Evolutionary conservation across 2,113 vertebrate species (phyloP).

Genomic region (Ailuropoda melanoleuca): DNA sequence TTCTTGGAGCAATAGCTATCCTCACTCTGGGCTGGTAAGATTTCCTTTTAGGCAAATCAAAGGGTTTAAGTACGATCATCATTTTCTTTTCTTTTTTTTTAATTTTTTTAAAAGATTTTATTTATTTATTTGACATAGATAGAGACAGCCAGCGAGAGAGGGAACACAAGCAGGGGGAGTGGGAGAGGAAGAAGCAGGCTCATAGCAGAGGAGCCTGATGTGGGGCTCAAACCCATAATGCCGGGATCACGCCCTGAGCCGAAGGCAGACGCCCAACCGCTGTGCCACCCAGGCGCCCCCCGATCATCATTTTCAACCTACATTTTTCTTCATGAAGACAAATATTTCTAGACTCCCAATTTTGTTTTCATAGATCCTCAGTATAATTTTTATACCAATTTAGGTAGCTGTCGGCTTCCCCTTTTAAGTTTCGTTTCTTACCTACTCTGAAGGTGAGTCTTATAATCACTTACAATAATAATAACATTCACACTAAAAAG

Average conservation of each 20-base stretch:
- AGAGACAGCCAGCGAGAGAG: too few relatives aligned
- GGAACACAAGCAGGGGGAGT: too few relatives aligned
- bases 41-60: neutral
- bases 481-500: neutral
- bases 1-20: neutral
- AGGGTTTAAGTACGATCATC: neutral
- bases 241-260: too few relatives aligned
- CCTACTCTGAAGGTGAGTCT: neutral
- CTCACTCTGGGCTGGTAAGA: neutral
- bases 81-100: too few relatives aligned
- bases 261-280: too few relatives aligned
- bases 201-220: too few relatives aligned
- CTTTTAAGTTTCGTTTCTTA: constrained; percentile 18
- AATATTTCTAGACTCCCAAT: neutral
- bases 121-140: too few relatives aligned
- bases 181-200: too few relatives aligned
- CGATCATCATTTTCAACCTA: neutral
- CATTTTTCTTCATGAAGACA: neutral
- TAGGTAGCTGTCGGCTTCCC: neutral
- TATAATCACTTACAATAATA: neutral
- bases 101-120: too few relatives aligned
- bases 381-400: neutral
- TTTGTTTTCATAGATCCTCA: neutral
- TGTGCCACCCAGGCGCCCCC: too few relatives aligned
- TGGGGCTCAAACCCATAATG: too few relatives aligned